Conservation (phyloP, 2,797 vertebrate species). For the Myripristis jacobus region DNA sequence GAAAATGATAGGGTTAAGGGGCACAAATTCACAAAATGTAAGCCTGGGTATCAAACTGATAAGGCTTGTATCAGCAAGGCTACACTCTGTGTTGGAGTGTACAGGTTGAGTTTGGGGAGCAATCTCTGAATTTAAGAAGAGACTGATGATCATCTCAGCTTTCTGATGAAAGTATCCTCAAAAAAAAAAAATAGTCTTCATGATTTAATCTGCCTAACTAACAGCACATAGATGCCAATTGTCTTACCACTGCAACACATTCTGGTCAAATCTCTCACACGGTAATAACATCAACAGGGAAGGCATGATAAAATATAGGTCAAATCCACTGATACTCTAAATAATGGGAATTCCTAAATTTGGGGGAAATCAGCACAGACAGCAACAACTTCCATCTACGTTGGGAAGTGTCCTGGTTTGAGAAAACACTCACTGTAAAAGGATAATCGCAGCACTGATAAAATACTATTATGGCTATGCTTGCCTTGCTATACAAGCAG, state of each 20-base stretch:
- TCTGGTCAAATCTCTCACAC: background rate
- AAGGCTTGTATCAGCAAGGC: slow-evolving; percentile 16
- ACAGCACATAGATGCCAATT: slow-evolving; percentile 5
- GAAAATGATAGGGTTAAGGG: slow-evolving; percentile 8
- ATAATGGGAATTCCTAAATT: background rate
- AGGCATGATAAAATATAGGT: background rate
- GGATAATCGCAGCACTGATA: background rate
- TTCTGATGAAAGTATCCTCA: slow-evolving; percentile 73
- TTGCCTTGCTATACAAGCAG: background rate
- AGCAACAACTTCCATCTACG: background rate
- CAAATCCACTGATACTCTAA: background rate
- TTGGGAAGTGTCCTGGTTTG: background rate
- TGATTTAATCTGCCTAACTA: slow-evolving; percentile 73
- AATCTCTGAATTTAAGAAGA: slow-evolving; percentile 75
- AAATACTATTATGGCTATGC: background rate
- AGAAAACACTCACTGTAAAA: background rate
- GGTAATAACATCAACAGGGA: background rate
- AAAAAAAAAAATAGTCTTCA: slow-evolving; percentile 7
- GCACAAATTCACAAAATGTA: background rate
- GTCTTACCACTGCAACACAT: background rate
- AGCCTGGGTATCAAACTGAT: slow-evolving; percentile 23
- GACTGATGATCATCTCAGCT: slow-evolving; percentile 68
- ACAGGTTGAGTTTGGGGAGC: slow-evolving; percentile 67
- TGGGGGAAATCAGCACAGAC: background rate
- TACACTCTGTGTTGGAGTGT: background rate